Conservation (phyloP, 1,140 invertebrate species). For the Nebria ingens region DNA sequence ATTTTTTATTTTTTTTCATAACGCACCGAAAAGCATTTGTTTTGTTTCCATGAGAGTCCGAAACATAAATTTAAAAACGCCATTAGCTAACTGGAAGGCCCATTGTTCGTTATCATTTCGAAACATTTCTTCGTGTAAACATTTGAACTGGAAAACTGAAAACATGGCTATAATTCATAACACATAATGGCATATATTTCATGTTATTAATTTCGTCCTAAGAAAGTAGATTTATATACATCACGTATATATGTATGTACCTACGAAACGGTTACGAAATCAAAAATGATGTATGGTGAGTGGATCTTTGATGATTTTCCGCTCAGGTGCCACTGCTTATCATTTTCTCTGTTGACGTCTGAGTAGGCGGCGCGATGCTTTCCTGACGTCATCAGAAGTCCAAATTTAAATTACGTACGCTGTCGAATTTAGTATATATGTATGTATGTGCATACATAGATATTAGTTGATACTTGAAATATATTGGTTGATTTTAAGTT, state of each 20-base stretch:
- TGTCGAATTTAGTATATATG: too few relatives aligned
- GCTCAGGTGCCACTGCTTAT: background rate
- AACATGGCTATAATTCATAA: background rate
- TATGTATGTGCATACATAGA: too few relatives aligned
- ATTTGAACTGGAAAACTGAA: background rate
- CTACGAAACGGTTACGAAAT: background rate
- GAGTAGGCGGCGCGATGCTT: background rate
- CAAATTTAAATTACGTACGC: background rate
- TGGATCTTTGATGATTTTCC: background rate
- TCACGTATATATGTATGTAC: too few relatives aligned
- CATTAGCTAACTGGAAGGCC: background rate
- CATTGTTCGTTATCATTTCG: background rate
- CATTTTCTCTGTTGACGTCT: background rate
- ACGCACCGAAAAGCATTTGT: too few relatives aligned
- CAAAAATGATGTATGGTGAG: background rate
- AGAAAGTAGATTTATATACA: too few relatives aligned
- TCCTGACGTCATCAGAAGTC: background rate
- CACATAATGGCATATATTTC: background rate
- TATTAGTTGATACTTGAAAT: too few relatives aligned
- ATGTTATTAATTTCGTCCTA: background rate
- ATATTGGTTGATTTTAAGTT: too few relatives aligned
- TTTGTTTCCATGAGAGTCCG: background rate
- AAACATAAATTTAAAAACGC: background rate
- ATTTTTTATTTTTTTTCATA: too few relatives aligned
- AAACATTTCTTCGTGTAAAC: background rate